Evolutionary conservation across 2,797 vertebrate genomes (phyloP).

Genomic region (Betta splendens): DNA sequence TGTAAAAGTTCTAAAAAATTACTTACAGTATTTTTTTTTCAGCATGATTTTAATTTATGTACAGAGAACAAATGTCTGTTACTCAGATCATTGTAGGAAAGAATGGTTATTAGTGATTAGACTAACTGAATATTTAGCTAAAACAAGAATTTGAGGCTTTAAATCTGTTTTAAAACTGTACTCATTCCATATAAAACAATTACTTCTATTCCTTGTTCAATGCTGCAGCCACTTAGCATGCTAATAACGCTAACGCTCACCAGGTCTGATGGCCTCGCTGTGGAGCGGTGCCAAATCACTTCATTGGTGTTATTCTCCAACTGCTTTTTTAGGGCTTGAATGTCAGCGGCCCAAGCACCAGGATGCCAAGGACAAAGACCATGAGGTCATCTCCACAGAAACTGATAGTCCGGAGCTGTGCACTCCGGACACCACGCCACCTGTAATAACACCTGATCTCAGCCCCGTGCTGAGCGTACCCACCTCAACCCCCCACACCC

Average conservation of each 20-base stretch:
- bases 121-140: no score
- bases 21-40: no score
- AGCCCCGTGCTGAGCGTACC: conserved; percentile 91
- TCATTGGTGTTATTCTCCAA: conserved; percentile 41
- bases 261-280: conserved; percentile 11
- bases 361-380: conserved; percentile 88
- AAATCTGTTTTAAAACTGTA: no score
- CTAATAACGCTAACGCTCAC: conserved; percentile 28
- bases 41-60: no score
- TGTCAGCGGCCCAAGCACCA: conserved; percentile 91
- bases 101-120: no score
- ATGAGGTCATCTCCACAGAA: conserved; percentile 91
- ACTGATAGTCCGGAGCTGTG: conserved; percentile 85
- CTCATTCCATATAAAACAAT: no score
- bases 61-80: no score
- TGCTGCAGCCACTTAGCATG: conserved; percentile 33
- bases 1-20: no score
- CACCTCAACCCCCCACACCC: conserved; percentile 84
- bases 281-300: conserved; percentile 45
- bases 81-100: no score
- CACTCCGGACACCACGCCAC: conserved; percentile 91
- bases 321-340: conserved; percentile 85
- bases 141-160: no score
- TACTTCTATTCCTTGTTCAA: no score
- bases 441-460: conserved; percentile 90